phyloP scores from a whole-genome alignment of 2,888 invertebrate species.

The Ochlodes sylvanus region DNA sequence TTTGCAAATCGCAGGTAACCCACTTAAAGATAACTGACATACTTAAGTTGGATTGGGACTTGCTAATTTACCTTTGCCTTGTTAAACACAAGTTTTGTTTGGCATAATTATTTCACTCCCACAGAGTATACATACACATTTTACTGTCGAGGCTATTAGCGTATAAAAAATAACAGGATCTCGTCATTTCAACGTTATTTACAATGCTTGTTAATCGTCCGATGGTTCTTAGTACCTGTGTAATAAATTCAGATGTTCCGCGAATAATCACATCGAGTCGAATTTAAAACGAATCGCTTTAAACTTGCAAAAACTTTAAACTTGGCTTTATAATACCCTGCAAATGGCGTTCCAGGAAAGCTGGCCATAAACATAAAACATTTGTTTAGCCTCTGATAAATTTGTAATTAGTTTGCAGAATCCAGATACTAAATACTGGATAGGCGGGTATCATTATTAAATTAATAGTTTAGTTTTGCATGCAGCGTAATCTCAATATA shows the following conservation, averaged over 20 bases:
- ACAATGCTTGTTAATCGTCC: conserved; percentile 6
- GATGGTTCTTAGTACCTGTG: conserved; percentile 17
- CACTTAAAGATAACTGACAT: no score
- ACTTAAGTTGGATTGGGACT: no score
- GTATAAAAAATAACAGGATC: conserved; percentile 23
- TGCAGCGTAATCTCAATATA: no score
- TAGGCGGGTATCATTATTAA: neutral
- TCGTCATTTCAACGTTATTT: conserved; percentile 20
- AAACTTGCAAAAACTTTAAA: conserved; percentile 22
- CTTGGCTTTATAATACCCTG: conserved; percentile 18
- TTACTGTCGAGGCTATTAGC: neutral
- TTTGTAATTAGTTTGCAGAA: conserved; percentile 35
- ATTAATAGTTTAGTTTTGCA: no score
- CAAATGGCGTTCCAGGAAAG: conserved; percentile 31
- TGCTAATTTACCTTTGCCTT: neutral
- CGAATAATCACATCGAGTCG: conserved; percentile 46
- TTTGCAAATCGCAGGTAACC: no score
- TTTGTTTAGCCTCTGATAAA: conserved; percentile 31
- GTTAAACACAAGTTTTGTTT: neutral
- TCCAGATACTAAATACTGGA: conserved; percentile 12
- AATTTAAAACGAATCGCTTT: conserved; percentile 43
- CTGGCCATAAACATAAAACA: conserved; percentile 16
- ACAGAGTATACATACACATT: conserved; percentile 4
- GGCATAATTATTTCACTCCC: neutral
- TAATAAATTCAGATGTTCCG: conserved; percentile 47